These are phyloP conservation scores for Neotoxoptera formosana DNA, from an alignment of 1,140 invertebrate species.

Conservation along the genomic window DNA sequence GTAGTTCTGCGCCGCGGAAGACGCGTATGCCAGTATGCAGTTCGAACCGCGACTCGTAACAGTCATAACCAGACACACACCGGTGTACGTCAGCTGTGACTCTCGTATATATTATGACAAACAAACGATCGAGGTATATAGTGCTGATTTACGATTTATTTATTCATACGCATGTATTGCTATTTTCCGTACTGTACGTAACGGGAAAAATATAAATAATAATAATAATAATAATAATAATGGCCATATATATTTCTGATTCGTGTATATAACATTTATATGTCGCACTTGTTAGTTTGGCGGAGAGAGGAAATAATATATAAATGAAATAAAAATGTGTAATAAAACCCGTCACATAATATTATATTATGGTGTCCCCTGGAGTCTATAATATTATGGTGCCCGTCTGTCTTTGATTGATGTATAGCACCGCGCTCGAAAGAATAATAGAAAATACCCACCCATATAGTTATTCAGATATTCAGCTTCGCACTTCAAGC, in stretches of 20 bases:
- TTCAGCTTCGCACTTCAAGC: neutral
- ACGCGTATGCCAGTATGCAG: neutral
- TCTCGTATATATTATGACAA: neutral
- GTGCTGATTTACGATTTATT: neutral
- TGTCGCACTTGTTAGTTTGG: neutral
- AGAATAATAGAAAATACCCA: neutral
- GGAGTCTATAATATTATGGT: conserved; percentile 12
- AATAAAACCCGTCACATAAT: conserved; percentile 7
- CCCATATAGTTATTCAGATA: neutral
- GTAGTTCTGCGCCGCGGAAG: neutral
- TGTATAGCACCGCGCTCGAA: neutral
- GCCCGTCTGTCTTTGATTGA: neutral
- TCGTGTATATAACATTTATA: neutral
- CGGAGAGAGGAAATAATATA: neutral
- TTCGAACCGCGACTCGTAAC: neutral
- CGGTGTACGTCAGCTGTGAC: neutral
- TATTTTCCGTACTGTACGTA: neutral
- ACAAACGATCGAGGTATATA: neutral
- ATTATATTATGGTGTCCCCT: conserved; percentile 11
- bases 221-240: too few relatives aligned
- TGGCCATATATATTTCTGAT: neutral
- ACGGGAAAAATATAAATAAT: neutral
- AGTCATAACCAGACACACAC: neutral
- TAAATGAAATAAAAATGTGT: neutral
- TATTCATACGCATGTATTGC: neutral